Conservation (phyloP, 1,140 invertebrate genomes). For the Diorhabda carinulata region DNA sequence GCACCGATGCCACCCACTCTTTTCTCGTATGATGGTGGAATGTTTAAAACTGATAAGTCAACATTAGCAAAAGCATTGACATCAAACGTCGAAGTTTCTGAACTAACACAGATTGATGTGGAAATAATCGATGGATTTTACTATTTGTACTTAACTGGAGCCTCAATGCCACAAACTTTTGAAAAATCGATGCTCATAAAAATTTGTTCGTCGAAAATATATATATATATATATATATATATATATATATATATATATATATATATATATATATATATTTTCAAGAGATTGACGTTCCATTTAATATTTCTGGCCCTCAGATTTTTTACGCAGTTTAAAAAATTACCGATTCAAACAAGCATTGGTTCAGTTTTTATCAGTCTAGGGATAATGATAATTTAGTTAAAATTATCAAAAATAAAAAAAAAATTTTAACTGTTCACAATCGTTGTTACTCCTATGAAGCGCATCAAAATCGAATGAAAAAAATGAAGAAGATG, state of each 20-base stretch:
- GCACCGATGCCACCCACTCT: constrained; percentile 40
- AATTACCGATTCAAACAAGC: constrained; percentile 10
- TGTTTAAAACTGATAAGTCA: constrained; percentile 22
- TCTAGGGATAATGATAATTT: constrained; percentile 10
- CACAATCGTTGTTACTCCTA: constrained; percentile 1
- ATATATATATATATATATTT: no score
- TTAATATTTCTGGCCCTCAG: neutral
- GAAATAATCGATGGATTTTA: constrained; percentile 29
- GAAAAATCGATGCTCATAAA: constrained; percentile 25
- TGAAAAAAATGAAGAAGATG: constrained; percentile 6
- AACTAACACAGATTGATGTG: constrained; percentile 17
- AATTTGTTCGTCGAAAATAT: constrained; percentile 13
- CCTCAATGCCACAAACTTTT: constrained; percentile 25
- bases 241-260: no score
- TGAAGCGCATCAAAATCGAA: neutral
- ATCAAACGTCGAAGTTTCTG: constrained; percentile 10
- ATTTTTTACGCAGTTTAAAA: constrained; percentile 12
- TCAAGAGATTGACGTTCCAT: no score
- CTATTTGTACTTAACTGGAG: constrained; percentile 20
- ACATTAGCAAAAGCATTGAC: constrained; percentile 13
- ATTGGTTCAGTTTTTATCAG: constrained; percentile 6
- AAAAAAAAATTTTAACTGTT: constrained; percentile 1
- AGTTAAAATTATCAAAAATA: constrained; percentile 14
- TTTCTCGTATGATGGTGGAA: constrained; percentile 20
- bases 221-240: no score